A percentile compares a stretch with the other conserved stretches of the same genome.
phyloP scores from a whole-genome alignment of 2,797 vertebrate species.

The Vireo griseus region DNA sequence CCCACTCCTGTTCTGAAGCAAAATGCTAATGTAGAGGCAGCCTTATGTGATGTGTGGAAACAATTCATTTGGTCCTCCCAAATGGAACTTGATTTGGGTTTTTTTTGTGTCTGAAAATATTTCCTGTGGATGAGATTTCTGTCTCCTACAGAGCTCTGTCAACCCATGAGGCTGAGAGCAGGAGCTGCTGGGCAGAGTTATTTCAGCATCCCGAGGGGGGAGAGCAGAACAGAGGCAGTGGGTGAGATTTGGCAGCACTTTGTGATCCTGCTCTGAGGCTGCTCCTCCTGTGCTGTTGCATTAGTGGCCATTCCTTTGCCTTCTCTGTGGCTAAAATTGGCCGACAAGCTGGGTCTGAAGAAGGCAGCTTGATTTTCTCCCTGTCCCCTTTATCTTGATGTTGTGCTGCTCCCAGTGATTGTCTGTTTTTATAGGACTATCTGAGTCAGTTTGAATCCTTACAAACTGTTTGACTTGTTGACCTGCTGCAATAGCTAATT shows the following conservation, averaged over 20 bases:
- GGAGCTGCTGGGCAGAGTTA: not conserved
- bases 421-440: not conserved
- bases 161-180: not conserved
- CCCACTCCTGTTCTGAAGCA: not conserved
- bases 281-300: not conserved
- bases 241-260: not conserved
- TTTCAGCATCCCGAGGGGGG: not conserved
- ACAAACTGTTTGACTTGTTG: slow-evolving; percentile 29
- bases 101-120: slow-evolving; percentile 18
- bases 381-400: not conserved
- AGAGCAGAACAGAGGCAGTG: not conserved
- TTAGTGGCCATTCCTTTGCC: not conserved
- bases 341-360: not conserved
- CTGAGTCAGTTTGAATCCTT: not conserved
- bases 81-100: not conserved
- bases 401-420: not conserved
- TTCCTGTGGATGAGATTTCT: not conserved
- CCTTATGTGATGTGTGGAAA: slow-evolving; percentile 28
- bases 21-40: slow-evolving; percentile 29
- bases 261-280: not conserved
- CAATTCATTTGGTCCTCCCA: slow-evolving; percentile 29
- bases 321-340: not conserved
- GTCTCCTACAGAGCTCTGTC: not conserved
- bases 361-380: not conserved
- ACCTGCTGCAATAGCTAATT: slow-evolving; percentile 33